Percentiles rank a stretch among this genome's conserved stretches.
phyloP scores from a whole-genome alignment of 1,140 invertebrate genomes.

The Thrips palmi region DNA sequence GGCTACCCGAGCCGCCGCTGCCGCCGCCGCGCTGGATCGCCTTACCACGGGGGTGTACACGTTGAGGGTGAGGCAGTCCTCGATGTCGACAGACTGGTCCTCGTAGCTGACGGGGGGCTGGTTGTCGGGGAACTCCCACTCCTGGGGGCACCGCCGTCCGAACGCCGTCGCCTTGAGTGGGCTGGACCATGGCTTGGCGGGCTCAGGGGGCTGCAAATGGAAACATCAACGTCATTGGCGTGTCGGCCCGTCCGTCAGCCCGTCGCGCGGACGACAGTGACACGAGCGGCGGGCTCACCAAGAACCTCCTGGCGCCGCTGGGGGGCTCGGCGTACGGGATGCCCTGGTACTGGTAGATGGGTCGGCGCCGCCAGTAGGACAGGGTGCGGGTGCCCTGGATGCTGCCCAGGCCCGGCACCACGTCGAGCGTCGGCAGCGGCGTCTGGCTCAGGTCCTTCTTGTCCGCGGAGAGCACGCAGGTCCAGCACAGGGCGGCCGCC shows the following conservation, averaged over 20 bases:
- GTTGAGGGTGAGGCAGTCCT: constrained; percentile 17
- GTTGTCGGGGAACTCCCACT: constrained; percentile 4
- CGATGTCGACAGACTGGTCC: constrained; percentile 11
- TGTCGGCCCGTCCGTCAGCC: neutral
- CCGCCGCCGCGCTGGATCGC: too few relatives aligned
- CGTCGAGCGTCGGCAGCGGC: too few relatives aligned
- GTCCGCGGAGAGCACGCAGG: too few relatives aligned
- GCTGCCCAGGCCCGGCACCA: too few relatives aligned
- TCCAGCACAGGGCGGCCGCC: too few relatives aligned
- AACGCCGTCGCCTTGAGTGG: constrained; percentile 14
- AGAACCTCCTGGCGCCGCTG: constrained; percentile 21
- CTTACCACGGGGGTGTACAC: constrained; percentile 17
- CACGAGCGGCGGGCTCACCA: constrained; percentile 14
- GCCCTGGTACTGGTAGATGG: constrained; percentile 21
- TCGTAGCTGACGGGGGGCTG: constrained; percentile 8
- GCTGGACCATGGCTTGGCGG: constrained; percentile 13
- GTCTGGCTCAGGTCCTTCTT: too few relatives aligned
- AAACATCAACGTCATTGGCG: constrained; percentile 1
- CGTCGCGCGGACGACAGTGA: neutral
- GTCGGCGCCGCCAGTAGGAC: constrained; percentile 13
- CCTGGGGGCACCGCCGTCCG: constrained; percentile 16
- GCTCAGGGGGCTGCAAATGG: constrained; percentile 12
- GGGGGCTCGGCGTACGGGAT: constrained; percentile 27
- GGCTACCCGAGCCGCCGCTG: too few relatives aligned
- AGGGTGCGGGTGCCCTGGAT: constrained; percentile 9